A percentile compares a stretch with the other conserved stretches of the same genome.
These are phyloP conservation scores for Margarornis squamiger DNA, from an alignment of 2,797 vertebrate genomes.

Conservation along the genomic window DNA sequence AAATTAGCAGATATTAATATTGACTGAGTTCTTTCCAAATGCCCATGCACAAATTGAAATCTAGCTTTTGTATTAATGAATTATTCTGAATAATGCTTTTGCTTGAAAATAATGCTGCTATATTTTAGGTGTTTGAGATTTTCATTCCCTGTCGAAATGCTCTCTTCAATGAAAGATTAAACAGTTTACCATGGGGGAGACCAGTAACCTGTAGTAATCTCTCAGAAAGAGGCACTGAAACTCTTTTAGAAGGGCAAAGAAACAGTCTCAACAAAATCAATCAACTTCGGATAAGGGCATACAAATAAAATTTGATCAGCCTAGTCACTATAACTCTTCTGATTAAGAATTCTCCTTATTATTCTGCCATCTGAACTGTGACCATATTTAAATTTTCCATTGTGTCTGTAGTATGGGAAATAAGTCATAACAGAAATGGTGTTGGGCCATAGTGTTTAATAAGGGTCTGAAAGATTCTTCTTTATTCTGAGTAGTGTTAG, in stretches of 20 bases:
- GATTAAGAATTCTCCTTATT: background rate
- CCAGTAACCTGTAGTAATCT: background rate
- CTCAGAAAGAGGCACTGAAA: background rate
- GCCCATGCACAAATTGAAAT: background rate
- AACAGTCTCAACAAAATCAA: background rate
- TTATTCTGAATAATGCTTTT: background rate
- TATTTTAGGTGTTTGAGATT: background rate
- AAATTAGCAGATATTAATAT: background rate
- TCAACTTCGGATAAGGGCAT: background rate
- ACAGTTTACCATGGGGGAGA: background rate
- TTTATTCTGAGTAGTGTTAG: background rate
- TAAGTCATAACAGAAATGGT: background rate
- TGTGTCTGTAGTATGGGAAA: background rate
- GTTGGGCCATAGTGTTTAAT: background rate
- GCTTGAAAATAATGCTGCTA: background rate
- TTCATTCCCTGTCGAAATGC: background rate
- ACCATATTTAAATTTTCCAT: background rate
- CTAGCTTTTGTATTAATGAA: background rate
- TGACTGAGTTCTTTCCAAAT: background rate
- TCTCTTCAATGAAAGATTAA: background rate
- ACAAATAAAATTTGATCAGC: slow-evolving; percentile 11
- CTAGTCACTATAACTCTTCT: background rate
- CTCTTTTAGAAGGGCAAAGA: background rate
- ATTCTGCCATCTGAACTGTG: background rate
- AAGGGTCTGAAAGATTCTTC: background rate